Base-by-base conservation (phyloP, 2,797 vertebrate species). In the Brotula barbata region DNA sequence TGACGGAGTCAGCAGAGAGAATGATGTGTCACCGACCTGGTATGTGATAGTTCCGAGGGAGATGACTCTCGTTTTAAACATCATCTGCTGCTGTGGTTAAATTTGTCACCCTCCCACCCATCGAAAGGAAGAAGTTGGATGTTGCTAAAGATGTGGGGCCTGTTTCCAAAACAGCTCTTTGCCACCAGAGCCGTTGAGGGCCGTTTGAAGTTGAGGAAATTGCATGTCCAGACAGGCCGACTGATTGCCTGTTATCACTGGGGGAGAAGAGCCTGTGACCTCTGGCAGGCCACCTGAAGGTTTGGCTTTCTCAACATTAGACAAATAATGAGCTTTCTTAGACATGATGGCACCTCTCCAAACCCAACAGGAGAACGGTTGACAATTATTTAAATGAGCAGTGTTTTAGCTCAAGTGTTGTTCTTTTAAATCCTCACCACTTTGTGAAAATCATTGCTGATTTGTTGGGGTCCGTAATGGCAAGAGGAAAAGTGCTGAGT, bases 231-330 rank as follows among this genome's bases (percentile, higher is more conserved):
- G 85, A 83, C 90, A 82, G 84, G 86, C 71, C 77, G 64, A 70
- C 77, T 89, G 84, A 88, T 89, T 84, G 81, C 89, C 68, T 81
- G 87, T 87, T 88, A 85, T 88, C 80, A 81, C 83, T 43, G 69
- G 71, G 67, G 79, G 66, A 77, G 78, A 64, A 60, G 74, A 67
- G 86, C 80, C 75, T 70, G 71, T 73, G 81, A 85, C 82, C 78
- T 77, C 70, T 74, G 73, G 80, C 75, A 83, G 80, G 54, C 76
- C 75, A 82, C 77, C 83, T 85, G 84, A 85, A 81, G 82, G 68
- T 76, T 58, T 36, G 68, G 79, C 34, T 48, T 53, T 71, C 58
- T 62, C 76, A 64, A 33, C 39, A 51, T 48, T 60, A 55, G 49
- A 57, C 63, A 77, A 61, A 83, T 77, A 75, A 46, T 64, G 64